Evolutionary conservation across 2,797 vertebrate genomes (phyloP), one percentile per base, ranked within the genome.

Genomic region (Ibycter americanus): DNA sequence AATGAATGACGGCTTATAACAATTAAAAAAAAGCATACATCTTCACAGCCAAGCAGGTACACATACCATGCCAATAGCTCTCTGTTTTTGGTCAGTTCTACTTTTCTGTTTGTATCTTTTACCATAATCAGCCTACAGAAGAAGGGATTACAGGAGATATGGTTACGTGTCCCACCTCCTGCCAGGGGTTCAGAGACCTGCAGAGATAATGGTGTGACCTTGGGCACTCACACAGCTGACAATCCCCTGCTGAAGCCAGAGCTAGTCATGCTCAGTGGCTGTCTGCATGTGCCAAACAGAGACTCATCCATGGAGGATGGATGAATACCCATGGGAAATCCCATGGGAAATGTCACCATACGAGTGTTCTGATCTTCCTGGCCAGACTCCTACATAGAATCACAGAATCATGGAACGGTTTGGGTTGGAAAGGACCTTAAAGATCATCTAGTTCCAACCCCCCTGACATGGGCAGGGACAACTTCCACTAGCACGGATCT

Each of bases 241-340:
- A 78, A 34, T 31, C 23, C 40, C 27, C 42, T 66, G 32, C 32
- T 42, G 32, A 58, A 62, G 32, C 32, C 80, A 74, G n/a, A 63
- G 12, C 15, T 46, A 44, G 19, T 23, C 1, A 0, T 23, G n/a
- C 29, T 56, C 0, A 0, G 40, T 47, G 72, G 13, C 10, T 77
- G 27, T 62, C 27, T 51, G 22, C 42, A 12, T 5, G 22, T 70
- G 40, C 49, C 65, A 22, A 89, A 29, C 11, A 72, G 49, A 59
- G 38, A 58, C 12, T 78, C 47, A 14, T 6, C 1, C 2, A 6
- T 2, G 15, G 34, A 49, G 9, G 44, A 38, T 8, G 32, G n/a
- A 38, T 3, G 2, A 42, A 87, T 14, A 10, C 4, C 42, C 12
- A 12, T 1, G 2, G 46, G 42, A 79, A 86, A 52, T 2, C 4